These are phyloP conservation scores for Microchirus variegatus DNA, from an alignment of 2,797 vertebrate genomes.

Conservation along the genomic window DNA sequence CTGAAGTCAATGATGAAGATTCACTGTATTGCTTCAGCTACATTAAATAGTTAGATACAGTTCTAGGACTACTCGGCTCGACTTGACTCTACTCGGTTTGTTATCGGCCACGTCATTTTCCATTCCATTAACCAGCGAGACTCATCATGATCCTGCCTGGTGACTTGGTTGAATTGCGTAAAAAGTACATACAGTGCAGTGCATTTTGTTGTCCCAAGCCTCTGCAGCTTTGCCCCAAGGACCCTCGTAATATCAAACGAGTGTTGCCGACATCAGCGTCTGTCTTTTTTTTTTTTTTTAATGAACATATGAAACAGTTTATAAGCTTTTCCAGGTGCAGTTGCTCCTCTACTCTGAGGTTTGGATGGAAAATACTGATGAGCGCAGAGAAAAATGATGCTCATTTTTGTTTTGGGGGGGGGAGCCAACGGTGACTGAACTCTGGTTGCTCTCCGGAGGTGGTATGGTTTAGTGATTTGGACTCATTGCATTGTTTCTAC, in stretches of 20 bases:
- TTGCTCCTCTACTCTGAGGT: slow-evolving; percentile 30
- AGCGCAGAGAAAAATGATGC: slow-evolving; percentile 35
- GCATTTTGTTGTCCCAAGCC: slow-evolving; percentile 25
- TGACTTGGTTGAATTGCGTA: slow-evolving; percentile 2
- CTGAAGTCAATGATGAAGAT: too few species aligned
- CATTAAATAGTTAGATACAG: too few species aligned
- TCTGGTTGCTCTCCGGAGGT: slow-evolving; percentile 45
- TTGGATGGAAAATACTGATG: slow-evolving; percentile 59
- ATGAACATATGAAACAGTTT: slow-evolving; percentile 61
- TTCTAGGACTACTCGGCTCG: too few species aligned
- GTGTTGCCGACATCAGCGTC: slow-evolving; percentile 41
- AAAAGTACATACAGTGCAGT: slow-evolving; percentile 16
- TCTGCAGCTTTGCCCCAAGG: slow-evolving; percentile 28
- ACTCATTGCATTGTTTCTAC: slow-evolving; percentile 39
- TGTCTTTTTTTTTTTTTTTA: background rate
- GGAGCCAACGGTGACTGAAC: slow-evolving; percentile 39
- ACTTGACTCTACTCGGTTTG: too few species aligned
- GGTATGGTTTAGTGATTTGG: slow-evolving; percentile 59
- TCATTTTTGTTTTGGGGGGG: slow-evolving; percentile 12
- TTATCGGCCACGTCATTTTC: too few species aligned
- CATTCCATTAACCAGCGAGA: too few species aligned
- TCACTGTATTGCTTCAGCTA: too few species aligned
- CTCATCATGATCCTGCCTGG: background rate
- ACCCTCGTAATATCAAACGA: slow-evolving; percentile 11
- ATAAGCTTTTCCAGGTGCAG: slow-evolving; percentile 59